phyloP scores from a whole-genome alignment of 2,113 vertebrate genomes.

The Amphiprion percula region DNA sequence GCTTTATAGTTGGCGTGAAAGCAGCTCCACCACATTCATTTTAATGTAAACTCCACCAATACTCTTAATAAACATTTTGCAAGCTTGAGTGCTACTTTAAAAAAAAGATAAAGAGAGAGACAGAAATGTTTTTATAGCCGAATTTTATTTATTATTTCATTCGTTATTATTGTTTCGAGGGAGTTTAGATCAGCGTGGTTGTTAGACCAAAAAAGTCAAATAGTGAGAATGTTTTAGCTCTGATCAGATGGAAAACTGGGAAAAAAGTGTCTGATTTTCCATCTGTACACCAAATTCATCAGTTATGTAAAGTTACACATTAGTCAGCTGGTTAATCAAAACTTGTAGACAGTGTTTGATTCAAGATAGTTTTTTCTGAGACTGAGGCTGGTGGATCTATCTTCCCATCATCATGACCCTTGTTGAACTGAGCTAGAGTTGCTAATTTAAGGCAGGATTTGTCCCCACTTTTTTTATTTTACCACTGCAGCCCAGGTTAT shows the following conservation, averaged over 20 bases:
- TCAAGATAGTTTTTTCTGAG: not conserved
- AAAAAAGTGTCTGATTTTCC: too few species aligned
- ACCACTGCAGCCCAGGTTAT: constrained; percentile 8
- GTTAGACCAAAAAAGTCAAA: too few species aligned
- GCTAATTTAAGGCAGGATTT: not conserved
- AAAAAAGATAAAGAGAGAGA: not conserved
- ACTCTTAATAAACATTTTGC: not conserved
- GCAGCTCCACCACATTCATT: not conserved
- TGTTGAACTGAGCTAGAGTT: not conserved
- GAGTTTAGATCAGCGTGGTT: too few species aligned
- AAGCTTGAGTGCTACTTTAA: not conserved
- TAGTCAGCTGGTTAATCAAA: too few species aligned
- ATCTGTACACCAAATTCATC: too few species aligned
- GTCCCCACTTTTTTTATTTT: constrained; percentile 3
- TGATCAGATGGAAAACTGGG: too few species aligned
- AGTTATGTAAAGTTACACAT: too few species aligned
- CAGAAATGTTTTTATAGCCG: not conserved
- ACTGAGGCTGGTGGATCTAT: not conserved
- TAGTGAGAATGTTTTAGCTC: too few species aligned
- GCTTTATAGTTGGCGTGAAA: not conserved
- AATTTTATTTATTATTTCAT: too few species aligned
- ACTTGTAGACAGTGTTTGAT: not conserved
- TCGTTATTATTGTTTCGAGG: too few species aligned
- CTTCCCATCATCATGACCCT: not conserved
- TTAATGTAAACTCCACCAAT: not conserved